Percentiles rank a stretch among this genome's conserved stretches.
phyloP scores from a whole-genome alignment of 1,140 invertebrate genomes.

The Rhyacophila brunnea region DNA sequence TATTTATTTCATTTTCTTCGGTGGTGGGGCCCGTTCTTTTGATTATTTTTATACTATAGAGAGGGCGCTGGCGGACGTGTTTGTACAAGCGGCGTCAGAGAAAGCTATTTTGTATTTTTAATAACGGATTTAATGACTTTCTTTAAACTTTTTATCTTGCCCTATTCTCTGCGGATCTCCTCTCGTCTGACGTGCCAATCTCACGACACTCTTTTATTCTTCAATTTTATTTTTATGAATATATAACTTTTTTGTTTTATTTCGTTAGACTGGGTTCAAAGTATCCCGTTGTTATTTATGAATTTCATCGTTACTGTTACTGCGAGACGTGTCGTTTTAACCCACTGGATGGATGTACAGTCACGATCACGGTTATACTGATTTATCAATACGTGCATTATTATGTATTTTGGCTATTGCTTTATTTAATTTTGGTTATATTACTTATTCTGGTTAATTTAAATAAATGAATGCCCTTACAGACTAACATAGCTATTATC shows the following conservation, averaged over 20 bases:
- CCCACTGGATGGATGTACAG: no score
- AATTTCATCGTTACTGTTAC: no score
- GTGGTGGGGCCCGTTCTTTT: slow-evolving; percentile 30
- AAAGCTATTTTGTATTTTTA: slow-evolving; percentile 37
- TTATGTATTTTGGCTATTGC: no score
- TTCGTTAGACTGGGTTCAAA: slow-evolving; percentile 14
- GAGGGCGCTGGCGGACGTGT: slow-evolving; percentile 22
- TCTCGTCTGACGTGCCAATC: slow-evolving; percentile 18
- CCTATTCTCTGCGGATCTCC: slow-evolving; percentile 17
- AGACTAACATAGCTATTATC: no score
- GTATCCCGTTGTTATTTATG: slow-evolving; percentile 1
- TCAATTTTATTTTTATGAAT: slow-evolving; percentile 23
- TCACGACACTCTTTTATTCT: slow-evolving; percentile 23
- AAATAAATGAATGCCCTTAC: no score
- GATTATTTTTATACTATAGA: slow-evolving; percentile 33
- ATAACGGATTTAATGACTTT: slow-evolving; percentile 37
- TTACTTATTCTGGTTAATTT: no score
- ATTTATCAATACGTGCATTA: no score
- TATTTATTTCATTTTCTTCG: slow-evolving; percentile 36
- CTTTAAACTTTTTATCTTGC: slow-evolving; percentile 34
- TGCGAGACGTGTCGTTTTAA: no score
- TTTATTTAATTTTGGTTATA: no score
- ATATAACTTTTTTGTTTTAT: slow-evolving; percentile 19
- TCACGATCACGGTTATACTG: no score
- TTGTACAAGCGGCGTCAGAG: slow-evolving; percentile 25